Conservation (phyloP, 2,888 invertebrate species). For the Tenthredo distinguenda region DNA sequence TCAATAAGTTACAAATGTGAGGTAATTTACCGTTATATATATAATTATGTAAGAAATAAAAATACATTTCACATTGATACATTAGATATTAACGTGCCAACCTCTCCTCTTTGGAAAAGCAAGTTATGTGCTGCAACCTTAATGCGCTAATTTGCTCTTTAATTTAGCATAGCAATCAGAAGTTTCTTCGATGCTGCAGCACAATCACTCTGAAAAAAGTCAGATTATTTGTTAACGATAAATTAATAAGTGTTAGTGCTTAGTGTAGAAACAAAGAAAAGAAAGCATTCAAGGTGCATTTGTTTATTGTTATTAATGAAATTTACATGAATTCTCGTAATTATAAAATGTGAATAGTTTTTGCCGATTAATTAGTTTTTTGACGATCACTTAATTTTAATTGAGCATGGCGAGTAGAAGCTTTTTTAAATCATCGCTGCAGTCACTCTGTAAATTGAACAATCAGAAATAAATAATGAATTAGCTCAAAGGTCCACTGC, state of each 20-base stretch:
- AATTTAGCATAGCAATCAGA: conserved; percentile 75
- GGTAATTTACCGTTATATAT: not conserved
- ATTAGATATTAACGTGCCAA: conserved; percentile 19
- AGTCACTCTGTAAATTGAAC: conserved; percentile 75
- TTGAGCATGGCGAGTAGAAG: conserved; percentile 75
- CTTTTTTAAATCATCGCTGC: conserved; percentile 75
- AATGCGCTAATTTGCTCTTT: conserved; percentile 52
- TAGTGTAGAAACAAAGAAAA: conserved; percentile 19
- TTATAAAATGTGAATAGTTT: conserved; percentile 13
- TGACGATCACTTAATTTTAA: conserved; percentile 63
- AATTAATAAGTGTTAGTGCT: not conserved
- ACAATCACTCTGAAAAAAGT: conserved; percentile 74
- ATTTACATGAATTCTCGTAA: conserved; percentile 20
- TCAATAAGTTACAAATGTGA: conserved; percentile 1
- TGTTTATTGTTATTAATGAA: conserved; percentile 49
- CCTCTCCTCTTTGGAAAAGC: conserved; percentile 36
- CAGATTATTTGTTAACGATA: conserved; percentile 24
- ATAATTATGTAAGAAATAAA: conserved; percentile 40
- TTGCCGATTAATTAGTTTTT: conserved; percentile 11
- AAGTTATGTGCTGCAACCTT: conserved; percentile 12
- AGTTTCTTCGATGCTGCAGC: conserved; percentile 71
- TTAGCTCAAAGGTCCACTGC: not conserved
- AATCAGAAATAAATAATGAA: conserved; percentile 32
- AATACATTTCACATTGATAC: conserved; percentile 44
- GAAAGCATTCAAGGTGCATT: conserved; percentile 31